Evolutionary conservation across 2,797 vertebrate species (phyloP).

Genomic region (Syncerus caffer): DNA sequence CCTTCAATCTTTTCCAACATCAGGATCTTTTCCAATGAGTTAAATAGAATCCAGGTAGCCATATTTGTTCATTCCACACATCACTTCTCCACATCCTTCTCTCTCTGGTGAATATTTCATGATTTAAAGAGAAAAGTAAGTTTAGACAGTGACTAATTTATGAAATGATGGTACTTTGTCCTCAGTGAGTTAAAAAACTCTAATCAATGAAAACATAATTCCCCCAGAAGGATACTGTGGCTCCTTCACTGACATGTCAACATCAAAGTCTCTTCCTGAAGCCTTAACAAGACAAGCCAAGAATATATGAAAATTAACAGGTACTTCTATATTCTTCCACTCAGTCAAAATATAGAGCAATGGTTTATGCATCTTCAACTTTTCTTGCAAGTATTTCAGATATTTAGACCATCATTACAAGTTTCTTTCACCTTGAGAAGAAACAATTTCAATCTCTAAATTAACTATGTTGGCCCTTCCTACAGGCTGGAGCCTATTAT

Average conservation of each 20-base stretch:
- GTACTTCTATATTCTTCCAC: neutral
- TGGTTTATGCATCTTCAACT: neutral
- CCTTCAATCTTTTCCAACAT: neutral
- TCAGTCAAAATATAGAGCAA: constrained; percentile 11
- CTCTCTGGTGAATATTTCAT: neutral
- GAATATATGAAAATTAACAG: neutral
- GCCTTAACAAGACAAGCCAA: neutral
- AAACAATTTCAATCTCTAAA: constrained; percentile 12
- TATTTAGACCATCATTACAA: neutral
- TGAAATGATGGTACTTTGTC: neutral
- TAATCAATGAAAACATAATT: neutral
- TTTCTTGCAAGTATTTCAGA: neutral
- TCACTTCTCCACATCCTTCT: neutral
- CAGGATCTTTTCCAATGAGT: neutral
- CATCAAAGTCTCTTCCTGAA: neutral
- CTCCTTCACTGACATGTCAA: neutral
- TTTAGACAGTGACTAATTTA: neutral
- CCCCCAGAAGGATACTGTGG: neutral
- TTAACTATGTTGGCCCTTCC: neutral
- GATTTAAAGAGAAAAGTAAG: neutral
- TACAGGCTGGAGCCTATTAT: neutral
- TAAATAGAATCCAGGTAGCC: neutral
- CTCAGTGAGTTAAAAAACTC: neutral
- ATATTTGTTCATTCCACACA: neutral
- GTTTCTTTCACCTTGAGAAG: neutral